phyloP scores from a whole-genome alignment of 2,113 vertebrate genomes.

The Phaetusa simplex region DNA sequence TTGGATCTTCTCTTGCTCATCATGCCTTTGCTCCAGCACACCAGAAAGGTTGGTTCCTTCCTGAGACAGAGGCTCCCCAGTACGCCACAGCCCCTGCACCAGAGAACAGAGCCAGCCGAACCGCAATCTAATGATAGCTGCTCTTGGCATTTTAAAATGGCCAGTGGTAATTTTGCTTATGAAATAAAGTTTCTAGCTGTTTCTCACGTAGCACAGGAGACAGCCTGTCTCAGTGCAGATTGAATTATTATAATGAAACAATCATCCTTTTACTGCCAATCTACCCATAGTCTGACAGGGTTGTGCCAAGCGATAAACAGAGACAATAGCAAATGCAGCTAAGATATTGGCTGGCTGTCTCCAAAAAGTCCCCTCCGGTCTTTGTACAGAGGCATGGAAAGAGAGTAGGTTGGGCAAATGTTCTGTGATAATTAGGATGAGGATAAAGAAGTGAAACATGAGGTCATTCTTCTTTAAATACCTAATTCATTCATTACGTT shows the following conservation, averaged over 20 bases:
- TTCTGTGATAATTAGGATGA: neutral
- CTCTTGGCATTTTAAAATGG: conserved; percentile 15
- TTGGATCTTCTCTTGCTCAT: neutral
- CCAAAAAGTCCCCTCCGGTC: neutral
- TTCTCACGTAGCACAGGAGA: conserved; percentile 15
- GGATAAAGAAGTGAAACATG: neutral
- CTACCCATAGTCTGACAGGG: neutral
- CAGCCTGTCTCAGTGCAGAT: conserved; percentile 30
- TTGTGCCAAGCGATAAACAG: conserved; percentile 27
- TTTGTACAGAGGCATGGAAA: neutral
- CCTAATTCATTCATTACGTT: neutral
- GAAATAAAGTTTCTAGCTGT: conserved; percentile 15
- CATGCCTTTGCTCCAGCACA: neutral
- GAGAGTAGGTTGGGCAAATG: neutral
- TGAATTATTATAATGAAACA: conserved; percentile 21
- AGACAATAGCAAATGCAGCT: neutral
- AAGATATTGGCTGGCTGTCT: neutral
- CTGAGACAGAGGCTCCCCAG: neutral
- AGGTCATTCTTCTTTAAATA: neutral
- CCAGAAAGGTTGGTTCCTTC: neutral
- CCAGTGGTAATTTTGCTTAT: conserved; percentile 5
- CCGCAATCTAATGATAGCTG: neutral
- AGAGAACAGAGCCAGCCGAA: neutral
- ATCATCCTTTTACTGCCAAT: neutral
- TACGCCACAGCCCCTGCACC: neutral